phyloP scores from a whole-genome alignment of 2,888 invertebrate species.

The Eupithecia vulgata region DNA sequence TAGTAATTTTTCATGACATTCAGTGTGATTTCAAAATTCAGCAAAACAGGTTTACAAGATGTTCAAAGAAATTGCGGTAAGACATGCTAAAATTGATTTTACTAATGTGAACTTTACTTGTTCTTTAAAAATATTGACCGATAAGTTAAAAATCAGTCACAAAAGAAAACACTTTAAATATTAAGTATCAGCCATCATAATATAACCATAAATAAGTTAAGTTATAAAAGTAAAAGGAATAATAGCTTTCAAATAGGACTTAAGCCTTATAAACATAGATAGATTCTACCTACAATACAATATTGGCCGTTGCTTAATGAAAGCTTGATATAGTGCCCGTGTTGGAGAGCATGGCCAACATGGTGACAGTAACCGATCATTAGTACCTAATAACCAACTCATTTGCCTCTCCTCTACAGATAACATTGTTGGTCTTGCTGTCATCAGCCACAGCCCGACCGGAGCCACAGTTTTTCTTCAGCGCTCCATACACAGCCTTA shows the following conservation, averaged over 20 bases:
- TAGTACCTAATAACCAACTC: too few species aligned
- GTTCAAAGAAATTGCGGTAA: conserved; percentile 57
- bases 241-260: too few species aligned
- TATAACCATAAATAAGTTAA: neutral
- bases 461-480: conserved; percentile 44
- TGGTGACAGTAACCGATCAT: too few species aligned
- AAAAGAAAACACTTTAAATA: neutral
- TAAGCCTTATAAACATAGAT: too few species aligned
- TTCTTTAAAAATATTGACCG: too few species aligned
- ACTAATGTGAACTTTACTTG: neutral
- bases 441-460: conserved; percentile 59
- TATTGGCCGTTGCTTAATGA: neutral
- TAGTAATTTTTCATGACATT: conserved; percentile 53
- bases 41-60: conserved; percentile 53
- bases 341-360: too few species aligned
- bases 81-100: conserved; percentile 25
- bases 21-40: conserved; percentile 56
- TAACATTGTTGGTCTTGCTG: conserved; percentile 53
- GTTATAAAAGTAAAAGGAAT: neutral
- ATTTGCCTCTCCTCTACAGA: conserved; percentile 46
- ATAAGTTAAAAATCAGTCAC: neutral
- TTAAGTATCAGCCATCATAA: neutral
- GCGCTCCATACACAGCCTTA: conserved; percentile 43
- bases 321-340: too few species aligned
- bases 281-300: neutral